Evolutionary conservation across 2,888 invertebrate genomes (phyloP).

Genomic region (Ashinkailepas kermadecensis): DNA sequence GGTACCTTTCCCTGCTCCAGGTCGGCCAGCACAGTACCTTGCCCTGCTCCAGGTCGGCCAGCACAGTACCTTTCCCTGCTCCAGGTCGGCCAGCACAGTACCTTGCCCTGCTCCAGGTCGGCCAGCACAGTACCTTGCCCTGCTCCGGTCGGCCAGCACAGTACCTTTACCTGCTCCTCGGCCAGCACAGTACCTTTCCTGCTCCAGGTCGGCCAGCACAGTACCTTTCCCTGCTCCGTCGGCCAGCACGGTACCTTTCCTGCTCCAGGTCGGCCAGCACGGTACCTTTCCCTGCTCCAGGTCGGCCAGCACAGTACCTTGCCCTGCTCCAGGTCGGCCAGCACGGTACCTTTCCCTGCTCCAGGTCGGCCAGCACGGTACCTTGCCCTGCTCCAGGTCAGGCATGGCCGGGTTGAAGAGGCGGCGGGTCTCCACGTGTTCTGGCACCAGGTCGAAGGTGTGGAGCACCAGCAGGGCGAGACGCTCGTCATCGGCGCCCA

Average conservation of each 20-base stretch:
- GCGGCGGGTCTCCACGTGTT: constrained; percentile 50
- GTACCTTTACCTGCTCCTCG: too few species aligned
- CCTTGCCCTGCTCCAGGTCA: constrained; percentile 45
- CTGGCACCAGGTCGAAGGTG: constrained; percentile 45
- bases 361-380: constrained; percentile 32
- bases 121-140: too few species aligned
- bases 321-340: not conserved
- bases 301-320: too few species aligned
- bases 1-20: constrained; percentile 41
- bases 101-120: constrained; percentile 45
- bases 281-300: too few species aligned
- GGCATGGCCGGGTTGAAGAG: constrained; percentile 47
- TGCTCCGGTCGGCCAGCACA: too few species aligned
- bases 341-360: not conserved
- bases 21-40: too few species aligned
- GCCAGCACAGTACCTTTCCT: not conserved
- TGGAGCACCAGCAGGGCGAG: constrained; percentile 47
- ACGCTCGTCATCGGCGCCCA: constrained; percentile 44
- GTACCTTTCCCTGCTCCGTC: too few species aligned
- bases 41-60: constrained; percentile 45
- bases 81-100: too few species aligned
- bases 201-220: not conserved
- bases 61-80: too few species aligned
- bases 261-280: not conserved
- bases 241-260: too few species aligned